Evolutionary conservation across 2,113 vertebrate genomes (phyloP).

Genomic region (Mionectes macconnelli): DNA sequence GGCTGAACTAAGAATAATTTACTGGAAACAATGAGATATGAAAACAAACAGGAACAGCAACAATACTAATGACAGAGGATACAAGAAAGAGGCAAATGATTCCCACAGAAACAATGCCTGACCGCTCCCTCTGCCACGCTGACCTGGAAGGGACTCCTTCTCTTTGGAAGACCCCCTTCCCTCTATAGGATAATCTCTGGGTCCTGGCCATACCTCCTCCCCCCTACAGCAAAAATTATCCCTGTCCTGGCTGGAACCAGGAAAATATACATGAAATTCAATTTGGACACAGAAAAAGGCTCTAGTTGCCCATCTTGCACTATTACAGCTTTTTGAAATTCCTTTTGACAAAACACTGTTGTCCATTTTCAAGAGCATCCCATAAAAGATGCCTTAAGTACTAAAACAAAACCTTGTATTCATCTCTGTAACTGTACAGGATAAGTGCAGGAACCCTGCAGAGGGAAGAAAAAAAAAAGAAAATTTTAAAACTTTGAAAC

Average conservation of each 20-base stretch:
- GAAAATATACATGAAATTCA: neutral
- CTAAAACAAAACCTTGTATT: constrained; percentile 92
- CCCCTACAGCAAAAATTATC: neutral
- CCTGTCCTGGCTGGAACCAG: neutral
- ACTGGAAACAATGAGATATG: neutral
- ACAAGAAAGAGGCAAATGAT: neutral
- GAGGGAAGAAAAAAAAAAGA: constrained; percentile 30
- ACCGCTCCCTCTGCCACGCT: rapidly evolving
- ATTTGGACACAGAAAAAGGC: neutral
- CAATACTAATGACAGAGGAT: neutral
- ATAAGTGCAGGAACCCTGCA: constrained; percentile 87
- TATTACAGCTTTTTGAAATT: neutral
- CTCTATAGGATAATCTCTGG: neutral
- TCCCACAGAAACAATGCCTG: neutral
- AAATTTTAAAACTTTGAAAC: neutral
- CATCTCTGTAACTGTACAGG: constrained; percentile 93
- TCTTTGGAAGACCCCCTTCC: neutral
- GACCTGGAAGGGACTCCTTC: neutral
- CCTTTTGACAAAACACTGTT: neutral
- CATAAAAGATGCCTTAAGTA: neutral
- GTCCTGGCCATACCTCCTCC: neutral
- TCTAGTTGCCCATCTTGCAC: neutral
- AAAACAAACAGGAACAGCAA: neutral
- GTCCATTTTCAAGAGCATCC: neutral
- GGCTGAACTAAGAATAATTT: neutral